These are phyloP conservation scores for Stenoptilia bipunctidactyla DNA, from an alignment of 2,888 invertebrate species.

Conservation along the genomic window DNA sequence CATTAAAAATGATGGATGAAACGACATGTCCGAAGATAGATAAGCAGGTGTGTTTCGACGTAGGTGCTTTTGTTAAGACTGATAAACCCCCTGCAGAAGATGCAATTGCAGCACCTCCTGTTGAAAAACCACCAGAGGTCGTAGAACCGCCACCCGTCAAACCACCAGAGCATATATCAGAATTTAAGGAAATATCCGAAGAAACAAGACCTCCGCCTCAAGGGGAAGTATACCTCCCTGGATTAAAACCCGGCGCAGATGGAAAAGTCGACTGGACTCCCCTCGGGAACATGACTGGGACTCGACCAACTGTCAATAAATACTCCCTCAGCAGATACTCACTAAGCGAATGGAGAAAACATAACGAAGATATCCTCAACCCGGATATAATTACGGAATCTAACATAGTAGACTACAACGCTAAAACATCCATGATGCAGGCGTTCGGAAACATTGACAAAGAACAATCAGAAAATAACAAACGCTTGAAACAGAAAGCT, in stretches of 20 bases:
- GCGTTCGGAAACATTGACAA: constrained; percentile 76
- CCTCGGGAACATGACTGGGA: constrained; percentile 77
- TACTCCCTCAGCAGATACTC: constrained; percentile 82
- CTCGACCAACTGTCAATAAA: constrained; percentile 80
- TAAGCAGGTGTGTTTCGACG: too few species aligned
- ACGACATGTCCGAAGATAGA: too few species aligned
- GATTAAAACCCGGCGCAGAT: constrained; percentile 74
- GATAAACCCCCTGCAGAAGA: too few species aligned
- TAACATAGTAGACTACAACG: constrained; percentile 72
- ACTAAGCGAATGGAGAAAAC: constrained; percentile 78
- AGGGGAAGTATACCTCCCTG: constrained; percentile 25
- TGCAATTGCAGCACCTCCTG: too few species aligned
- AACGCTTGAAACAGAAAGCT: constrained; percentile 74
- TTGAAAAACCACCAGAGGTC: too few species aligned
- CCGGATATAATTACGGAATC: constrained; percentile 62
- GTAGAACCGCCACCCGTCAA: too few species aligned
- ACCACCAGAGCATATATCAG: too few species aligned
- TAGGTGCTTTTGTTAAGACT: too few species aligned
- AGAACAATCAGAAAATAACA: constrained; percentile 77
- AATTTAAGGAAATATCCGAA: too few species aligned
- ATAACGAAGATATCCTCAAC: constrained; percentile 67
- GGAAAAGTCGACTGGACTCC: constrained; percentile 83
- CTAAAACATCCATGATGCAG: constrained; percentile 74
- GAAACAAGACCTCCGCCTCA: constrained; percentile 15
- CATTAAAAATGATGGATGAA: too few species aligned